Conservation (phyloP, 2,113 vertebrate species). For the Brachionichthys hirsutus region DNA sequence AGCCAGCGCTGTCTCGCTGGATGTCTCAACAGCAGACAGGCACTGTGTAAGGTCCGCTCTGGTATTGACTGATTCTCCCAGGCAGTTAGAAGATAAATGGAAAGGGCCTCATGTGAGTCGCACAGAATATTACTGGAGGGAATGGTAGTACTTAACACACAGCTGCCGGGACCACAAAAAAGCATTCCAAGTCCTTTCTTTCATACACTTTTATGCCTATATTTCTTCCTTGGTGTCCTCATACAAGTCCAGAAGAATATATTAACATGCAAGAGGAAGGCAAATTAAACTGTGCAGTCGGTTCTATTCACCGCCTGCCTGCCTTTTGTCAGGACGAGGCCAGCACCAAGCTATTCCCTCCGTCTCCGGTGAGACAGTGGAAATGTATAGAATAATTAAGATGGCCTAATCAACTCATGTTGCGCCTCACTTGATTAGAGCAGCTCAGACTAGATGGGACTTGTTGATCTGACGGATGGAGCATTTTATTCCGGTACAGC, state of each 20-base stretch:
- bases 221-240: conserved; percentile 11
- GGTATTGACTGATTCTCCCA: conserved; percentile 50
- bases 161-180: neutral
- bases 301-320: conserved; percentile 48
- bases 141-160: neutral
- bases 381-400: conserved; percentile 54
- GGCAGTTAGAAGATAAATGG: conserved; percentile 31
- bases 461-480: conserved; percentile 49
- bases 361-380: conserved; percentile 31
- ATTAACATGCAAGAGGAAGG: conserved; percentile 42
- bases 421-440: conserved; percentile 54
- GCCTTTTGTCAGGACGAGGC: conserved; percentile 36
- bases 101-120: conserved; percentile 26
- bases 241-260: conserved; percentile 11
- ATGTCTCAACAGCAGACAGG: conserved; percentile 45
- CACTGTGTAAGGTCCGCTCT: conserved; percentile 40
- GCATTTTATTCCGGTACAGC: conserved; percentile 52
- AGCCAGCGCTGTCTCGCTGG: conserved; percentile 29
- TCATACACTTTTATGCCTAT: conserved; percentile 4
- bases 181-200: conserved; percentile 7
- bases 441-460: conserved; percentile 56
- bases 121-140: conserved; percentile 16
- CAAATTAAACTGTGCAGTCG: conserved; percentile 46
- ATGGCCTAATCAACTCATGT: conserved; percentile 58
- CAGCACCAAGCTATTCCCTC: conserved; percentile 34